Base-by-base conservation (phyloP, 2,888 invertebrate species). In the Anoncus sp. region DNA sequence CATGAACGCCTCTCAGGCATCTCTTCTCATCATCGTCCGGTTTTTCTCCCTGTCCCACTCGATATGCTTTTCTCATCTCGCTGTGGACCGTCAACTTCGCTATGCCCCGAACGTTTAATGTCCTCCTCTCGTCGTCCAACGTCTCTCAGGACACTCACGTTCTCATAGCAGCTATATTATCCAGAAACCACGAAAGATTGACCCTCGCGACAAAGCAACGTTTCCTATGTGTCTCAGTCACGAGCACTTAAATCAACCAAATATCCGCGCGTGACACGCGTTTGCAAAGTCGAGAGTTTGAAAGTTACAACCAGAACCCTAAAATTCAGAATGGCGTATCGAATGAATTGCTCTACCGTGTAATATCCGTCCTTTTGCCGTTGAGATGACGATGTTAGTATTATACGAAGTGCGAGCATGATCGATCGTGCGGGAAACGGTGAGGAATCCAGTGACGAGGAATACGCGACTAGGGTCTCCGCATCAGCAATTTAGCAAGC, bases 71-170 rank as follows among this genome's bases (percentile, higher is more conserved):
- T 43, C 49, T 16, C 27, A 35, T 14, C 35, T 63, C 51, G 75
- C 31, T 45, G 20, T 65, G 79, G 75, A 38, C 79, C 80, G 81
- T 74, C 77, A 75, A 78, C 80, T 80, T 80, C 73, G 72, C 62
- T 76, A 82, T 75, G 82, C 80, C 80, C 75, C 59, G 51, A 81
- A 78, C 80, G 76, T 81, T 80, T 82, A 81, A 80, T 78, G 76
- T 81, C 73, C 75, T 63, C 55, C 59, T 72, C 47, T 59, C 60
- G 24, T 51, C 20, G 35, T 35, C 27, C 31, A 27, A 38, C 22
- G 35, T 14, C 45, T 69, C 16, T 27, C 24, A 43, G 55, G 43
- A 55, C 27, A 27, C 45, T 49, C 51, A 2, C 24, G 60, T 14
- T 22, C 49, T 51, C 24, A 22, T 31, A 27, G n/a, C 60, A 20